Conservation (phyloP, 1,140 invertebrate species). For the Mamestra configurata region DNA sequence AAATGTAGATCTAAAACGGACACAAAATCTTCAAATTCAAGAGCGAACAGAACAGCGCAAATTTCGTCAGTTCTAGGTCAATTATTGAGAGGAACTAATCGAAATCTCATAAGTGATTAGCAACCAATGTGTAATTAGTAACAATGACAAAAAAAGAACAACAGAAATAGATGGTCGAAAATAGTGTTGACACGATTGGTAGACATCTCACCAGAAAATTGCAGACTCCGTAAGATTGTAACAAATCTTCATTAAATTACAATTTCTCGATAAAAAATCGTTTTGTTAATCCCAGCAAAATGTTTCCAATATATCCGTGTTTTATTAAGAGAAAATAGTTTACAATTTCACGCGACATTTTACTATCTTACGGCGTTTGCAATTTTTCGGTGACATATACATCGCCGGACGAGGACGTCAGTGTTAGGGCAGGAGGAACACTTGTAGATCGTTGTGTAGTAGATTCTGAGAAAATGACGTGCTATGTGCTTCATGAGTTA, state of each 20-base stretch:
- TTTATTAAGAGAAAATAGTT: too few species aligned
- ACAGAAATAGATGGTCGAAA: background rate
- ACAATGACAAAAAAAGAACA: background rate
- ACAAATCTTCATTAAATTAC: too few species aligned
- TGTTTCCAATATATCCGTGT: too few species aligned
- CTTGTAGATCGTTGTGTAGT: background rate
- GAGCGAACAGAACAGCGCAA: background rate
- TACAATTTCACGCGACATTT: too few species aligned
- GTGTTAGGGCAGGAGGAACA: background rate
- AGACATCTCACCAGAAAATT: too few species aligned
- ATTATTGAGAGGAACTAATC: background rate
- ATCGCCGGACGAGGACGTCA: background rate
- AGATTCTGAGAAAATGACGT: background rate
- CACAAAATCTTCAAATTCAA: background rate
- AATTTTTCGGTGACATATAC: too few species aligned
- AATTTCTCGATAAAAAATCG: too few species aligned
- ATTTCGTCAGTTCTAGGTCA: background rate
- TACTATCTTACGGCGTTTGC: too few species aligned
- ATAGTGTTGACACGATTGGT: background rate
- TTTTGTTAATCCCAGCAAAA: too few species aligned
- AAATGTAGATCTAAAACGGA: background rate
- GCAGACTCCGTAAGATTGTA: too few species aligned
- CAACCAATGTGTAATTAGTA: background rate
- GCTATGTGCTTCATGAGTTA: background rate
- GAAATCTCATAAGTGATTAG: background rate